Evolutionary conservation across 35 echinoderm and acorn worm species (phyloP).

Genomic region (Apostichopus californicus): DNA sequence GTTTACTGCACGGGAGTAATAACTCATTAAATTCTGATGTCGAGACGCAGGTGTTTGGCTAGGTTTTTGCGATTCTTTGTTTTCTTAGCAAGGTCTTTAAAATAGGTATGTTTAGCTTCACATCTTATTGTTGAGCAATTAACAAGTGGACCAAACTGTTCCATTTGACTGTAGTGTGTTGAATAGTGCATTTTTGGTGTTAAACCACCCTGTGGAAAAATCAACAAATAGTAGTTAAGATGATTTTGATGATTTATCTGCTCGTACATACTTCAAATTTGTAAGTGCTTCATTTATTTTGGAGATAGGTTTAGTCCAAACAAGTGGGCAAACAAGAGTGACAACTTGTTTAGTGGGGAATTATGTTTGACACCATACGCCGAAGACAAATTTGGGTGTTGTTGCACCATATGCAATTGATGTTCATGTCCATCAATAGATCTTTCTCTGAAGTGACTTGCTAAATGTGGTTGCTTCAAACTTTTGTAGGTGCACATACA

Average conservation of each 20-base stretch:
- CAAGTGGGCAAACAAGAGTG: not conserved
- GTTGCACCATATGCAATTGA: not conserved
- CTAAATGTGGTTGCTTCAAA: not conserved
- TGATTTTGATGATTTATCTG: conserved; percentile 37
- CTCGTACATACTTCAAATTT: not conserved
- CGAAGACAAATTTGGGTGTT: too few relatives aligned
- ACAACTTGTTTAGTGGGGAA: not conserved
- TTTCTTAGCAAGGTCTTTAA: not conserved
- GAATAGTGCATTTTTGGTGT: too few relatives aligned
- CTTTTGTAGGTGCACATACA: conserved; percentile 55
- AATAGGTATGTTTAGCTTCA: not conserved
- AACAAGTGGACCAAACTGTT: too few relatives aligned
- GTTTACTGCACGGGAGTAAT: too few relatives aligned
- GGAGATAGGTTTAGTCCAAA: not conserved
- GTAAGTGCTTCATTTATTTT: too few relatives aligned
- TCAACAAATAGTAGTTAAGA: not conserved
- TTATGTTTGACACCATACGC: too few relatives aligned
- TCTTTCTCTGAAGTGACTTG: not conserved
- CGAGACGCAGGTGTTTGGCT: not conserved
- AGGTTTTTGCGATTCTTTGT: not conserved
- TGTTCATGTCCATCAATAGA: conserved; percentile 9
- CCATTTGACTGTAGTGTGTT: too few relatives aligned
- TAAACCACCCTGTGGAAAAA: not conserved
- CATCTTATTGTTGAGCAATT: too few relatives aligned
- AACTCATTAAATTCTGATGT: too few relatives aligned